These are phyloP conservation scores for Chlorocebus sabaeus DNA, from an alignment of 2,113 vertebrate genomes.

Conservation along the genomic window DNA sequence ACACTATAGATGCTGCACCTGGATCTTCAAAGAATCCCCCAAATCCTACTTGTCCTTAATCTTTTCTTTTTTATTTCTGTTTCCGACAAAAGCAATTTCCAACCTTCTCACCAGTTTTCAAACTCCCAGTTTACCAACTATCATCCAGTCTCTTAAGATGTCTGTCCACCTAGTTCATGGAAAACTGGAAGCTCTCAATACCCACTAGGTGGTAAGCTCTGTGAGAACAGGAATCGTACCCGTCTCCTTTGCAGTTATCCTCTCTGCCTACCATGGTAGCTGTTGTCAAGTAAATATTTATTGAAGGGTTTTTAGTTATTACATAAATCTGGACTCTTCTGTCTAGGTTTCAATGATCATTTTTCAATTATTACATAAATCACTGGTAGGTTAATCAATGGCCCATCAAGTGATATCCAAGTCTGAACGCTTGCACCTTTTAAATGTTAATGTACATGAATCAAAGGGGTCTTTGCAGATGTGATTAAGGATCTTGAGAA, in stretches of 20 bases:
- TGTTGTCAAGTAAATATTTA: neutral
- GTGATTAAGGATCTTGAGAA: neutral
- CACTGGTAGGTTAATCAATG: neutral
- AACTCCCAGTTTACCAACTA: neutral
- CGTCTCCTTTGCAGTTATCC: neutral
- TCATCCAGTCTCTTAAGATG: neutral
- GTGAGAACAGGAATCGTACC: fast-evolving
- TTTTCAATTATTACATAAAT: neutral
- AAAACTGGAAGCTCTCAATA: neutral
- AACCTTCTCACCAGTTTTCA: neutral
- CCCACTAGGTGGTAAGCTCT: neutral
- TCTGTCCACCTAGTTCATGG: neutral
- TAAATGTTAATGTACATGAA: neutral
- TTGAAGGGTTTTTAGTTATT: neutral
- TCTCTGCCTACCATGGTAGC: neutral
- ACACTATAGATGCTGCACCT: neutral
- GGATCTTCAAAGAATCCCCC: neutral
- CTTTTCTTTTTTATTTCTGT: neutral
- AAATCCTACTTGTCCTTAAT: neutral
- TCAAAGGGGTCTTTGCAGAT: neutral
- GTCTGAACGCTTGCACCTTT: neutral
- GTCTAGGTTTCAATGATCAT: neutral
- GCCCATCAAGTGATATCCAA: neutral
- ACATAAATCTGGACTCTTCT: neutral
- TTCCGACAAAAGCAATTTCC: neutral